Percentiles rank a stretch among this genome's conserved stretches.
Evolutionary conservation across 2,888 invertebrate genomes (phyloP).

Genomic region (Cantharis rufa): DNA sequence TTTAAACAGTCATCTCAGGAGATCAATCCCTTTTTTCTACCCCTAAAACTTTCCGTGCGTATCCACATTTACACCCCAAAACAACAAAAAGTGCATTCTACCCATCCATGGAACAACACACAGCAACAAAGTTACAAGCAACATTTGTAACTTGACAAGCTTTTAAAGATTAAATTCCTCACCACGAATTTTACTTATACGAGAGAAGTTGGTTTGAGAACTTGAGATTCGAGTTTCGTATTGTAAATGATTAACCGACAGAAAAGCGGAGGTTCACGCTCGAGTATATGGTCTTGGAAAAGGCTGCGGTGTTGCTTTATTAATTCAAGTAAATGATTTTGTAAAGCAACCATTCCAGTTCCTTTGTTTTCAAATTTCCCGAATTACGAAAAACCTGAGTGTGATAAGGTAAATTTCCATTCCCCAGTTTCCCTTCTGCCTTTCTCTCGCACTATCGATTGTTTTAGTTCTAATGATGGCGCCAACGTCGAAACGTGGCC

Average conservation of each 20-base stretch:
- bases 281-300: slow-evolving; percentile 12
- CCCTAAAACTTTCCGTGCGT: neutral
- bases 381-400: neutral
- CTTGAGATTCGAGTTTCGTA: neutral
- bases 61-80: neutral
- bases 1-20: neutral
- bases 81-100: neutral
- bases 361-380: neutral
- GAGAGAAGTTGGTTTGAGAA: neutral
- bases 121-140: neutral
- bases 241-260: neutral
- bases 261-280: slow-evolving; percentile 2
- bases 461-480: neutral
- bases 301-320: slow-evolving; percentile 13
- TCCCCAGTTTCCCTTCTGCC: neutral
- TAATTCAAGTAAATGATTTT: slow-evolving; percentile 13
- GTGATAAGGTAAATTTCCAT: neutral
- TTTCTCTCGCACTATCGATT: neutral
- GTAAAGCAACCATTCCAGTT: slow-evolving; percentile 5
- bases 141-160: neutral
- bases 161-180: neutral
- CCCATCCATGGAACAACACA: too few species aligned
- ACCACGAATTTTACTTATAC: neutral
- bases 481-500: neutral
- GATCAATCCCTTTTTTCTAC: neutral